Base-by-base conservation (phyloP, 2,888 invertebrate species). In the Coronaproctus castanopsis region DNA sequence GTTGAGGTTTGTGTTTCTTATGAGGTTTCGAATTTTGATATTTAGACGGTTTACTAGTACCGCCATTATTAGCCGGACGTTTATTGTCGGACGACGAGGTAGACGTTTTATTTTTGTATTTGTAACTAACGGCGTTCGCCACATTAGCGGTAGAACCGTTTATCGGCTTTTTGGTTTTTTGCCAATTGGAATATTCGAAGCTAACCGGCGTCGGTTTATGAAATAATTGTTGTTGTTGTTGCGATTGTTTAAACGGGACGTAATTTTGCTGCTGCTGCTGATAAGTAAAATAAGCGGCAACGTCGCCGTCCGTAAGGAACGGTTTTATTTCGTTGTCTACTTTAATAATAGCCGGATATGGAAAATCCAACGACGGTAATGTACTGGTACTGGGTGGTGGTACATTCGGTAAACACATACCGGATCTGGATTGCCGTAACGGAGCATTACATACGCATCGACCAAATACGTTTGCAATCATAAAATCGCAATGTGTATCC, bases 391-490 rank as follows among this genome's bases (percentile, higher is more conserved):
- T 20, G 8, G 55, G 24, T 21, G 59, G 50, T 50, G 59, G 59
- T 3, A 23, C 24, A 24, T 50, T 55, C 10, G 59, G 59, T 59
- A 54, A 36, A 49, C 59, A 59, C 22, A 50, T 59, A 19, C 59
- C 59, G 24, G 55, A 54, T 14, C 55, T 54, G 20, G 59, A 59
- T 55, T 55, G 59, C 50, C 50, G 54, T 50, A 59, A 50, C 49
- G 55, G 24, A 10, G 80, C 71, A 65, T 83, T 82, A 70, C 91
- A 91, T 62, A 85, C 82, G 68, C 91, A 92, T 68, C 87, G 80
- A 55, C 91, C 91, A 69, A 90, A 89, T 14, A 91, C 78, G 71
- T 89, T 87, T 24, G 88, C 87, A 65, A 92, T 88, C 57, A 89
- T 78, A 70, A 87, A 91, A 71, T 89, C 88, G 68, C 91, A 92